Percentiles rank a stretch among this genome's conserved stretches.
phyloP scores from a whole-genome alignment of 2,888 invertebrate genomes.

The Sisyra terminalis region DNA sequence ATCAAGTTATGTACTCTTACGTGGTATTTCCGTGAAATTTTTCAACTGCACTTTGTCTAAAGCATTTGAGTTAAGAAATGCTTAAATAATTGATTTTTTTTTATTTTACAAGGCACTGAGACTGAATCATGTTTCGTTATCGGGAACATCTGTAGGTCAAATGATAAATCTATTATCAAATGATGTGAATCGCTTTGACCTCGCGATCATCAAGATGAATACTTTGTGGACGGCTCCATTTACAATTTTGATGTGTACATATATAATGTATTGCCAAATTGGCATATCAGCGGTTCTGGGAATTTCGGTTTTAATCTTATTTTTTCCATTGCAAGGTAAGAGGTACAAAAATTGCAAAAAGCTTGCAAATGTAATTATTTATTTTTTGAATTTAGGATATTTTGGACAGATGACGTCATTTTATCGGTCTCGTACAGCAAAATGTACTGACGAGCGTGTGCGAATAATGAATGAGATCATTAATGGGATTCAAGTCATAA shows the following conservation, averaged over 20 bases:
- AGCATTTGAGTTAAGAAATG: no score
- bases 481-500: constrained; percentile 75
- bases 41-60: no score
- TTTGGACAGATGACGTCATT: constrained; percentile 32
- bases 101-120: constrained; percentile 32
- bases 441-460: constrained; percentile 66
- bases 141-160: constrained; percentile 69
- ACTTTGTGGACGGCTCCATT: constrained; percentile 70
- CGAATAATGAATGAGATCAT: constrained; percentile 80
- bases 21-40: no score
- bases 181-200: constrained; percentile 68
- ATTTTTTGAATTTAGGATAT: constrained; percentile 22
- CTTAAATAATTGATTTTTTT: neutral
- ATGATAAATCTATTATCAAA: constrained; percentile 73
- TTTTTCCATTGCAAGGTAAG: constrained; percentile 71
- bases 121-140: constrained; percentile 50
- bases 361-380: neutral
- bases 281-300: constrained; percentile 41
- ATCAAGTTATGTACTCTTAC: no score
- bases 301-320: constrained; percentile 32
- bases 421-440: constrained; percentile 43
- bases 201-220: constrained; percentile 49
- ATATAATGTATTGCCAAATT: constrained; percentile 38
- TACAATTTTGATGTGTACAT: constrained; percentile 45
- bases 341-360: constrained; percentile 8